Evolutionary conservation across 2,888 invertebrate species (phyloP).

Genomic region (Xestoiulus laeticollis): DNA sequence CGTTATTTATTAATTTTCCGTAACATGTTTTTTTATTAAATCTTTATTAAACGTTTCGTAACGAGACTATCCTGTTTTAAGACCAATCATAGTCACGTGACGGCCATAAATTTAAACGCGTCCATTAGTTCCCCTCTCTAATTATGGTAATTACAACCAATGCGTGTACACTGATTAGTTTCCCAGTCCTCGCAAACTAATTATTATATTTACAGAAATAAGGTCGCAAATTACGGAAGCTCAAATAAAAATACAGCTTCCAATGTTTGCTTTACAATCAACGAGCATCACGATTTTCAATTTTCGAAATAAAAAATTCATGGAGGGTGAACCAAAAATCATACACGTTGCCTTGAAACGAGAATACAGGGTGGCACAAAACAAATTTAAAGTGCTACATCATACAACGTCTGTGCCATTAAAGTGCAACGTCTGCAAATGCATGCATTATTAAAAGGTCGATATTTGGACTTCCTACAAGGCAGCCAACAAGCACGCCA

Average conservation of each 20-base stretch:
- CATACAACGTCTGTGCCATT: too few species aligned
- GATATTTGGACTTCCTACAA: not conserved
- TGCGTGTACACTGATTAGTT: not conserved
- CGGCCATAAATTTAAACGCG: not conserved
- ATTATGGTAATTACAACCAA: not conserved
- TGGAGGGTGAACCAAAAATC: not conserved
- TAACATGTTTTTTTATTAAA: not conserved
- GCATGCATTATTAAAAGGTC: not conserved
- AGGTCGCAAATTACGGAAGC: constrained; percentile 2
- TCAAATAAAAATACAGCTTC: not conserved
- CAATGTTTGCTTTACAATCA: not conserved
- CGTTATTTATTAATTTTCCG: too few species aligned
- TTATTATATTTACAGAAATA: not conserved
- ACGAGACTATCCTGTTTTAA: not conserved
- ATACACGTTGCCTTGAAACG: not conserved
- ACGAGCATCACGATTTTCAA: not conserved
- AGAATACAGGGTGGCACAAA: too few species aligned
- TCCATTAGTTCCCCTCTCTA: not conserved
- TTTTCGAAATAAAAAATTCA: not conserved
- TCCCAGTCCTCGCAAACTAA: not conserved
- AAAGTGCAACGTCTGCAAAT: too few species aligned
- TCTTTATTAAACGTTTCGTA: not conserved
- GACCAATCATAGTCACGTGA: not conserved
- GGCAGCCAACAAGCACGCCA: not conserved
- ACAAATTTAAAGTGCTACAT: too few species aligned